Conservation (phyloP, 92 coral and sea anemone genomes). For the Actinernus sp. region DNA sequence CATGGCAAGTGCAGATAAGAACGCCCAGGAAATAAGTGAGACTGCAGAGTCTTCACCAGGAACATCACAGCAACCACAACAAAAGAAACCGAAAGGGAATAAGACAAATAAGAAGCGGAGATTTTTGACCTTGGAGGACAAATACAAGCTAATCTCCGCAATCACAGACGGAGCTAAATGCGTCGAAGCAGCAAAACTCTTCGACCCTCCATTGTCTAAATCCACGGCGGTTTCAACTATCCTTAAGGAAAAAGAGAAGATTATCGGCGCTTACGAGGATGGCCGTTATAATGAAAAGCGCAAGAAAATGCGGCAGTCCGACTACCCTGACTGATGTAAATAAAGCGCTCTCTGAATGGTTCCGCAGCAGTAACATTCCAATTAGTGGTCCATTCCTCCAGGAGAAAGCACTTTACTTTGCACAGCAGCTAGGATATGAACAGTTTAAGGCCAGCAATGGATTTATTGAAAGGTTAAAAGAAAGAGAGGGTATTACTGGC, state of each 20-base stretch:
- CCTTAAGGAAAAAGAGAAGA: constrained; percentile 26
- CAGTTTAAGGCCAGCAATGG: constrained; percentile 37
- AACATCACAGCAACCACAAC: too few species aligned
- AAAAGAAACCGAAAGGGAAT: too few species aligned
- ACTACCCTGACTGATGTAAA: constrained; percentile 38
- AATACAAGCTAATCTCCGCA: constrained; percentile 35
- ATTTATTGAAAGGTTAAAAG: constrained; percentile 38
- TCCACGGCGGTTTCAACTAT: constrained; percentile 30
- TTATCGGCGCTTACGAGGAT: constrained; percentile 35
- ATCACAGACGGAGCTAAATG: constrained; percentile 16
- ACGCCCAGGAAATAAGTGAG: too few species aligned
- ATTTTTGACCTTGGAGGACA: constrained; percentile 31
- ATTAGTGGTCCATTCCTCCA: constrained; percentile 37
- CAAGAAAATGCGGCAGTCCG: constrained; percentile 49
- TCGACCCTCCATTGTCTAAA: constrained; percentile 37
- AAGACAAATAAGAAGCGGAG: constrained; percentile 19
- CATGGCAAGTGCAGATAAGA: too few species aligned
- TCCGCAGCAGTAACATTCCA: constrained; percentile 32
- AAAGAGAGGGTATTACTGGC: constrained; percentile 37
- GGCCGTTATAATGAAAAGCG: constrained; percentile 35
- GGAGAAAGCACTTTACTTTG: constrained; percentile 45
- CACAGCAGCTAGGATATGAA: constrained; percentile 22
- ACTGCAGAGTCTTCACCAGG: too few species aligned
- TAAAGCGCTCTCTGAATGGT: constrained; percentile 36
- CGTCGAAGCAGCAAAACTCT: constrained; percentile 27